phyloP scores from a whole-genome alignment of 2,113 vertebrate genomes.

The Xerus inauris region DNA sequence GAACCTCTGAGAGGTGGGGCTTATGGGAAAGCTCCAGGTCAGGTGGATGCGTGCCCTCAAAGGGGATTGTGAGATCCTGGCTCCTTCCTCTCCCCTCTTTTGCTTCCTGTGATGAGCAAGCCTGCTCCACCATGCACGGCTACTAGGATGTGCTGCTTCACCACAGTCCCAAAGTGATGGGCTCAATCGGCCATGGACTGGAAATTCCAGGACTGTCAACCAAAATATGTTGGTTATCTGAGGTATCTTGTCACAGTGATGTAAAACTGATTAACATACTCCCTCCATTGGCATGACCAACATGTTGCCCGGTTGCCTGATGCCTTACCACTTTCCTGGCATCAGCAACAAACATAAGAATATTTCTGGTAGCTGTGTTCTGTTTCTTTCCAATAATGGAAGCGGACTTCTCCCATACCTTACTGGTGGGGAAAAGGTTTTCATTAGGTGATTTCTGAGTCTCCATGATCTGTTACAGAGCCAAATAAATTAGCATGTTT shows the following conservation, averaged over 20 bases:
- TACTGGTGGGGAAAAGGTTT: not conserved
- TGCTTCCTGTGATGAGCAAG: not conserved
- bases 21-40: not conserved
- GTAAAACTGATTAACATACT: no score
- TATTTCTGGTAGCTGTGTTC: not conserved
- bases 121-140: no score
- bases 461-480: not conserved
- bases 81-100: not conserved
- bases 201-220: not conserved
- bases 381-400: not conserved
- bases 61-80: no score
- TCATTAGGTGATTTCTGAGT: not conserved
- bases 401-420: not conserved
- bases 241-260: no score
- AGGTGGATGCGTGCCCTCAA: accelerated
- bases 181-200: not conserved
- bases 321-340: not conserved
- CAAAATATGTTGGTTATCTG: no score
- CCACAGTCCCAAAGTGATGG: not conserved
- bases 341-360: not conserved
- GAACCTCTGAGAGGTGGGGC: not conserved
- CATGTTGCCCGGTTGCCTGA: accelerated
- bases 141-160: not conserved
- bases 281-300: not conserved
- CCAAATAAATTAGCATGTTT: not conserved